These are phyloP conservation scores for Theretra japonica DNA, from an alignment of 2,888 invertebrate species.

Conservation along the genomic window DNA sequence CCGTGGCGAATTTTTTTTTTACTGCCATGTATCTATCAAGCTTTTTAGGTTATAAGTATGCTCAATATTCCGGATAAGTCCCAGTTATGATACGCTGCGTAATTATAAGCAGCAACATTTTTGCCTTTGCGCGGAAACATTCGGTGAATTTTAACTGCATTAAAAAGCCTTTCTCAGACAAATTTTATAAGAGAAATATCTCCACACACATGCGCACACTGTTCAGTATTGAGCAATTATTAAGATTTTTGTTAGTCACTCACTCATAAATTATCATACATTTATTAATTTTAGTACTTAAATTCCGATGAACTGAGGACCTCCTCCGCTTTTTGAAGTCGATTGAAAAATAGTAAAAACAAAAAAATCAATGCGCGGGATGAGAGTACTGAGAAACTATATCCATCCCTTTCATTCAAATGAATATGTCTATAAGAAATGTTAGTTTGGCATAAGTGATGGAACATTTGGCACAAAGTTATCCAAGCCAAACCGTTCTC, in stretches of 20 bases:
- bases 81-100: too few relatives aligned
- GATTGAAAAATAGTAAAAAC: neutral
- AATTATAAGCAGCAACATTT: too few relatives aligned
- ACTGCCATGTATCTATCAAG: too few relatives aligned
- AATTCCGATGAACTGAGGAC: too few relatives aligned
- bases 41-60: too few relatives aligned
- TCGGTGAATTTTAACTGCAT: too few relatives aligned
- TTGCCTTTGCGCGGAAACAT: too few relatives aligned
- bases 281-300: too few relatives aligned
- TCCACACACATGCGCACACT: neutral
- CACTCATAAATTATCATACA: neutral
- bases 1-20: too few relatives aligned
- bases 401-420: neutral
- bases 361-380: neutral
- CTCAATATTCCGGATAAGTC: too few relatives aligned
- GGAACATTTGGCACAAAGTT: conserved; percentile 29
- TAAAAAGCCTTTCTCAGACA: too few relatives aligned
- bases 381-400: neutral
- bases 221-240: conserved; percentile 15
- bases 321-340: too few relatives aligned
- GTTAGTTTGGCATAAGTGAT: conserved; percentile 21
- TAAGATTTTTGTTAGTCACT: neutral
- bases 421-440: neutral
- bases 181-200: neutral
- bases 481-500: conserved; percentile 60